Percentiles rank a stretch among this genome's conserved stretches.
phyloP scores from a whole-genome alignment of 2,797 vertebrate species.

The Geotrypetes seraphini region DNA sequence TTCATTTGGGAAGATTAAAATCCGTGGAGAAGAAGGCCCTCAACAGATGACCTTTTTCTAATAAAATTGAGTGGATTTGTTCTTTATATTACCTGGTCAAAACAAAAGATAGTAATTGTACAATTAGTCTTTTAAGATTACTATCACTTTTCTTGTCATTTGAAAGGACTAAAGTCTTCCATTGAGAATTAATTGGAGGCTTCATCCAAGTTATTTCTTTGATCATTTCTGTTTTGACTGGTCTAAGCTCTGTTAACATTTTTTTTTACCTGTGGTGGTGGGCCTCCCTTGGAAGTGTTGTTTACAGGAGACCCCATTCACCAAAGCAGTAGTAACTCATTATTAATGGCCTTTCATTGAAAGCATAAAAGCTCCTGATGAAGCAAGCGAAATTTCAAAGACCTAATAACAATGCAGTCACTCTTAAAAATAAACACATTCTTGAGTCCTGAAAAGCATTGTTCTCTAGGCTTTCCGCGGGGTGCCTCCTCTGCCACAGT shows the following conservation, averaged over 20 bases:
- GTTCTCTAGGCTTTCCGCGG: no score
- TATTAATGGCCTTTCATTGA: no score
- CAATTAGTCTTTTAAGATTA: constrained; percentile 37
- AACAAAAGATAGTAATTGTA: constrained; percentile 39
- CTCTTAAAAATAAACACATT: no score
- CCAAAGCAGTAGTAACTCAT: constrained; percentile 3
- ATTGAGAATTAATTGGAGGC: constrained; percentile 63
- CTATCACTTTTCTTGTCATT: constrained; percentile 32
- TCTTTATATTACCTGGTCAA: constrained; percentile 27
- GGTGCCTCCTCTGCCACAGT: no score
- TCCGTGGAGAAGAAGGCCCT: not conserved
- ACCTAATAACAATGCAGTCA: no score
- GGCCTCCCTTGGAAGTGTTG: constrained; percentile 39
- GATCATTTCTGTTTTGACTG: constrained; percentile 33
- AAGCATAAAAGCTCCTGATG: no score
- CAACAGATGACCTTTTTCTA: constrained; percentile 21
- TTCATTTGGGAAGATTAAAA: no score
- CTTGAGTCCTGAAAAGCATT: no score
- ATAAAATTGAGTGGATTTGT: constrained; percentile 46
- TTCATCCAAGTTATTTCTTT: constrained; percentile 39
- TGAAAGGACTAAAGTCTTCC: constrained; percentile 76
- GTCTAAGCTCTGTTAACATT: constrained; percentile 50
- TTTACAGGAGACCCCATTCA: constrained; percentile 25
- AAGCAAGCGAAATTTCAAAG: no score
- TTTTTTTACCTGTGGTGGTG: constrained; percentile 39